Evolutionary conservation across 2,888 invertebrate species (phyloP).

Genomic region (Ditula angustiorana): DNA sequence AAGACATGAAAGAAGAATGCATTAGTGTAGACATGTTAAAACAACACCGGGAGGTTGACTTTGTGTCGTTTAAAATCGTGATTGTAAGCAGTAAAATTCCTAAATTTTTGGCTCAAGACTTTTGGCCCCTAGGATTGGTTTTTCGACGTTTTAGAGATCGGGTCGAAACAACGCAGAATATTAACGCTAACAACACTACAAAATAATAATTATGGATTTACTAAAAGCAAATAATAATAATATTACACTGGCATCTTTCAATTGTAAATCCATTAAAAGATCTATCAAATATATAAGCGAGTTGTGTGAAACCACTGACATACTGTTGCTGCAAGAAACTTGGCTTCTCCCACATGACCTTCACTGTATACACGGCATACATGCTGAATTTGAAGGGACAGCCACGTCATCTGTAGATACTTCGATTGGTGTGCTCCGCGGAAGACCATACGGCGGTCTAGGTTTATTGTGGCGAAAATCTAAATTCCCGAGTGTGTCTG

Average conservation of each 20-base stretch:
- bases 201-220: background rate
- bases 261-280: background rate
- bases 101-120: background rate
- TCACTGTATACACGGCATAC: background rate
- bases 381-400: no score
- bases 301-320: background rate
- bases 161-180: background rate
- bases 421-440: no score
- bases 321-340: background rate
- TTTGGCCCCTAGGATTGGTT: background rate
- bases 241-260: background rate
- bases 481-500: no score
- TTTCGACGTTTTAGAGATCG: background rate
- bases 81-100: background rate
- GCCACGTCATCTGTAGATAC: no score
- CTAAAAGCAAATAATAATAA: background rate
- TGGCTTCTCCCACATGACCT: background rate
- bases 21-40: background rate
- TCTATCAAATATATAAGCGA: background rate
- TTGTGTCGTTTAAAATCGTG: background rate
- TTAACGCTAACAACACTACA: background rate
- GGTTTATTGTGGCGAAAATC: no score
- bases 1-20: background rate
- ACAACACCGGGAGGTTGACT: background rate
- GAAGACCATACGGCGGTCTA: no score